Evolutionary conservation across 2,797 vertebrate species (phyloP), one percentile per base, ranked within the genome.

Genomic region (Sebastes taczanowskii): DNA sequence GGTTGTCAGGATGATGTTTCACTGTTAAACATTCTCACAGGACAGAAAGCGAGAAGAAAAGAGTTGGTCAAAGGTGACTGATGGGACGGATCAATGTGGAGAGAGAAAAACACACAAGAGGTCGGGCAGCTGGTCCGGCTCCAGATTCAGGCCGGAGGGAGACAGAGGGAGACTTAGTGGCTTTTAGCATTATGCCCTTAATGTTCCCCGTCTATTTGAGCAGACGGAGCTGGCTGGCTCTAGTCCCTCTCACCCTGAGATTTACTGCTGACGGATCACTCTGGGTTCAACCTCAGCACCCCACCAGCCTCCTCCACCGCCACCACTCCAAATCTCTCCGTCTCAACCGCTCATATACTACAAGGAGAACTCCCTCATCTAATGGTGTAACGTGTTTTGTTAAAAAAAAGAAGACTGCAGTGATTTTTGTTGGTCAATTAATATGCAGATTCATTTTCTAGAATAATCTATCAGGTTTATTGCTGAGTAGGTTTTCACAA

Each of bases 181-280:
- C 82, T 91, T 90, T 93, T 86, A 90, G 70, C 84, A 79, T 74
- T 11, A 7, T 78, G 83, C 83, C 42, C 80, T 86, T 89, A 86
- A 88, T 86, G 84, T 72, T 85, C 65, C 29, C 25, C 1, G 6
- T 74, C 72, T 85, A 80, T 74, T 72, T 56, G 64, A 78, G 73
- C 72, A 85, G 82, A 88, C 55, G 0, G 77, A 76, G 60, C 78
- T 74, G 64, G 58, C 64, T 53, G 80, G 71, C 65, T 86, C 74
- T 38, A 68, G 77, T 62, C 60, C 62, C 66, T 78, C 76, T 85
- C 74, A 72, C 61, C 11, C 9, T 4, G 63, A 66, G 84, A 89
- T 90, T 86, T 87, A 82, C 65, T 74, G 77, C 82, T 78, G 82
- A 82, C 71, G 82, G 80, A 80, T 80, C 79, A 77, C 75, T 80